Base-by-base conservation (phyloP, 1,140 invertebrate genomes). In the Lepidurus packardi region DNA sequence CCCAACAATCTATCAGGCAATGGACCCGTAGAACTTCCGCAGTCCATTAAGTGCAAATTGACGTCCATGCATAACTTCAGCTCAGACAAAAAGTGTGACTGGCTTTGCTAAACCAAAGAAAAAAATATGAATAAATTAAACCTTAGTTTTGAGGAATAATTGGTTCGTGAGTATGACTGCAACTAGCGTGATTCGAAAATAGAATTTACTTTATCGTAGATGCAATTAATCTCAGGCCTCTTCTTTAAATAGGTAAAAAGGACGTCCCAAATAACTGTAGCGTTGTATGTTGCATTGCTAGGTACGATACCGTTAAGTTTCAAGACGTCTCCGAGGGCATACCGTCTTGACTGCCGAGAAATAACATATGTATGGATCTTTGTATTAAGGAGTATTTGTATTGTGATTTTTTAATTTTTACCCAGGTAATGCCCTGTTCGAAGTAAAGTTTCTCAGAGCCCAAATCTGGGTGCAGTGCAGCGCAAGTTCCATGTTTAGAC, bases 401-500 rank as follows among this genome's bases (percentile, higher is more conserved):
- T 77, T 5, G 1, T 43, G 11, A n/a, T 8, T 43, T 24, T 73
- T 78, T 21, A 6, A 21, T 44, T 8, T 21, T 77, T 77, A 78
- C 78, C 86, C 90, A 90, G 13, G 88, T 82, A 1, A 94, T 82
- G 0, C 91, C 92, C 80, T 89, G 85, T 1, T 84, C 82, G 80
- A 94, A 94, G 83, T 93, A 95, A 82, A 93, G 92, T 0, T 87
- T 82, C 82, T 94, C 90, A 7, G 86, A 88, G 81, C 90, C 87
- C 1, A 94, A 82, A 8, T 82, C 73, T n/a, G 88, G 84, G 2
- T 93, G 79, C 8, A 83, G 81, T 0, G 89, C 86, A 16, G 92
- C 92, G 82, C 93, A 95, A 0, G 93, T 93, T 0, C 93, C 93
- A 83, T 95, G 93, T 82, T 94, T 95, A 1, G 86, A 83, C 93